Percentiles rank a stretch among this genome's conserved stretches.
Evolutionary conservation across 1,140 invertebrate genomes (phyloP).

Genomic region (Drosophila repleta): DNA sequence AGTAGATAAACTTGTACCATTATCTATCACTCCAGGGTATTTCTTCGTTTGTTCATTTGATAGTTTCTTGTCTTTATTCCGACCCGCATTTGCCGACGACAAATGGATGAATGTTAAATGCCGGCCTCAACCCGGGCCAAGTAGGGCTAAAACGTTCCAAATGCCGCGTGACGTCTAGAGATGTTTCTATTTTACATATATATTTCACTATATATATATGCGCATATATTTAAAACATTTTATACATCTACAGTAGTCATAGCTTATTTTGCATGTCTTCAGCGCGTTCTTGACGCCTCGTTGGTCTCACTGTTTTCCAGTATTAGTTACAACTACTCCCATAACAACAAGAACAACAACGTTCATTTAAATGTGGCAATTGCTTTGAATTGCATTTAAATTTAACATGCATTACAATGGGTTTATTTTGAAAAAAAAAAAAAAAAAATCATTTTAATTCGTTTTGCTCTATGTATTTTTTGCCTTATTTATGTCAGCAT

Average conservation of each 20-base stretch:
- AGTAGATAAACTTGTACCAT: no score
- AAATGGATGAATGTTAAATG: slow-evolving; percentile 61
- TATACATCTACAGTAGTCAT: slow-evolving; percentile 6
- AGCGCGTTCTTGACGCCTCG: slow-evolving; percentile 46
- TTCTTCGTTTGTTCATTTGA: not conserved
- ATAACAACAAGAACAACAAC: slow-evolving; percentile 21
- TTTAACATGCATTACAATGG: slow-evolving; percentile 5
- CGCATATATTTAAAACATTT: not conserved
- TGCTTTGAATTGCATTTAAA: slow-evolving; percentile 24
- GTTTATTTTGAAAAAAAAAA: slow-evolving; percentile 2
- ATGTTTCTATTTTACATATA: slow-evolving; percentile 44
- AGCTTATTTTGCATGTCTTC: slow-evolving; percentile 44
- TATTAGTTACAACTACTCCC: slow-evolving; percentile 5
- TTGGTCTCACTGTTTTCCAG: slow-evolving; percentile 41
- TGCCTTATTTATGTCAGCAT: slow-evolving; percentile 21
- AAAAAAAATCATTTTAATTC: no score
- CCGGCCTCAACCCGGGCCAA: slow-evolving; percentile 32
- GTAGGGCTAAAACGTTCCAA: slow-evolving; percentile 44
- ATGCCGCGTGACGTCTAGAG: slow-evolving; percentile 71
- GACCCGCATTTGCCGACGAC: slow-evolving; percentile 66
- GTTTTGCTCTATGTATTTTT: slow-evolving; percentile 9
- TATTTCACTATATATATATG: slow-evolving; percentile 16
- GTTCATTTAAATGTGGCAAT: slow-evolving; percentile 32
- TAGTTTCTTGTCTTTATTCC: slow-evolving; percentile 13
- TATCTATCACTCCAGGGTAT: not conserved